Evolutionary conservation across 1,140 invertebrate genomes (phyloP).

Genomic region (Drosophila obscura): DNA sequence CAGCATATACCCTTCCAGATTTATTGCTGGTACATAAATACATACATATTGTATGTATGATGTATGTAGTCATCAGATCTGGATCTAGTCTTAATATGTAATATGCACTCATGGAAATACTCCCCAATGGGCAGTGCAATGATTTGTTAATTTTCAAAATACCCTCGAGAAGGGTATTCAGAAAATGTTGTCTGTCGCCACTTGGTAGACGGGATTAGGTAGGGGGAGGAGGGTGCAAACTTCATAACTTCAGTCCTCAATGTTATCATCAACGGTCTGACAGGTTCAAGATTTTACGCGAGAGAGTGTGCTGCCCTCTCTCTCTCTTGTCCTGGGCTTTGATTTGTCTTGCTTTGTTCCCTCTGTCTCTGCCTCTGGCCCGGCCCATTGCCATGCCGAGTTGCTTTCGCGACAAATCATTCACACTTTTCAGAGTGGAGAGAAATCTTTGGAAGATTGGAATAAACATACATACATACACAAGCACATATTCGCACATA

Average conservation of each 20-base stretch:
- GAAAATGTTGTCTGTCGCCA: constrained; percentile 33
- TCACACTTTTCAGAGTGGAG: constrained; percentile 7
- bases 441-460: no score
- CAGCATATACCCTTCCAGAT: no score
- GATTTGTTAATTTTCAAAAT: no score
- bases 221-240: no score
- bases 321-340: constrained; percentile 41
- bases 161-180: neutral
- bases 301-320: neutral
- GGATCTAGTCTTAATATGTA: no score
- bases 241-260: constrained; percentile 9
- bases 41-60: no score
- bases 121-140: no score
- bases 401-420: constrained; percentile 13
- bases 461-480: no score
- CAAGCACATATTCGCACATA: no score
- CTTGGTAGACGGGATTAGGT: neutral
- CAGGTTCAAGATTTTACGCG: constrained; percentile 42
- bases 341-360: constrained; percentile 29
- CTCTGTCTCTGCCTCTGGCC: neutral
- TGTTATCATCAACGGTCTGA: constrained; percentile 51
- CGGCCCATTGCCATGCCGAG: neutral
- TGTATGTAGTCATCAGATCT: no score
- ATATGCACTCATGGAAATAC: no score
- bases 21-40: no score